Evolutionary conservation across 2,888 invertebrate species (phyloP).

Genomic region (Agrochola circellaris): DNA sequence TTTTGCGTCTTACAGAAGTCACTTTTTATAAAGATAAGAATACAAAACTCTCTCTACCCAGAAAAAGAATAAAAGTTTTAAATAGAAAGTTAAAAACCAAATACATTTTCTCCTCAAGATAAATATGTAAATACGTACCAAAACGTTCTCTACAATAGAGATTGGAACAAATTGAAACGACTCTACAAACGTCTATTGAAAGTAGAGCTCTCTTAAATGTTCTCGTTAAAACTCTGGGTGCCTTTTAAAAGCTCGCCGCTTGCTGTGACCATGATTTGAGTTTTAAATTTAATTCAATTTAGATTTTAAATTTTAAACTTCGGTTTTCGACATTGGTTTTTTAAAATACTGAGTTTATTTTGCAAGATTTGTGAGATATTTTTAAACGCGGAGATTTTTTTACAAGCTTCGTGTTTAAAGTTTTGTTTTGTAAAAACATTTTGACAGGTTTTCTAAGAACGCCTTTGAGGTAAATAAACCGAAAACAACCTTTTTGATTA

Average conservation of each 20-base stretch:
- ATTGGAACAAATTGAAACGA: conserved; percentile 62
- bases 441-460: not conserved
- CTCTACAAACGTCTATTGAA: conserved; percentile 47
- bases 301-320: conserved; percentile 1
- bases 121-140: conserved; percentile 55
- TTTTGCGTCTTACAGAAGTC: not conserved
- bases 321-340: not conserved
- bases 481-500: not conserved
- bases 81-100: conserved; percentile 26
- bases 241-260: conserved; percentile 30
- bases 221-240: conserved; percentile 57
- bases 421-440: not conserved
- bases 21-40: not conserved
- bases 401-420: not conserved
- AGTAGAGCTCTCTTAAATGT: conserved; percentile 58
- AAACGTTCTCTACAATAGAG: conserved; percentile 45
- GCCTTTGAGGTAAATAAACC: not conserved
- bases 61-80: conserved; percentile 9
- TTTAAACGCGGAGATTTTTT: not conserved
- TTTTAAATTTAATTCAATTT: conserved; percentile 29
- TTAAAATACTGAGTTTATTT: not conserved
- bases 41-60: not conserved
- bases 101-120: conserved; percentile 28
- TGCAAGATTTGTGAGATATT: not conserved
- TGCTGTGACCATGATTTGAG: conserved; percentile 35